Evolutionary conservation across 2,797 vertebrate species (phyloP).

Genomic region (Merluccius polli): DNA sequence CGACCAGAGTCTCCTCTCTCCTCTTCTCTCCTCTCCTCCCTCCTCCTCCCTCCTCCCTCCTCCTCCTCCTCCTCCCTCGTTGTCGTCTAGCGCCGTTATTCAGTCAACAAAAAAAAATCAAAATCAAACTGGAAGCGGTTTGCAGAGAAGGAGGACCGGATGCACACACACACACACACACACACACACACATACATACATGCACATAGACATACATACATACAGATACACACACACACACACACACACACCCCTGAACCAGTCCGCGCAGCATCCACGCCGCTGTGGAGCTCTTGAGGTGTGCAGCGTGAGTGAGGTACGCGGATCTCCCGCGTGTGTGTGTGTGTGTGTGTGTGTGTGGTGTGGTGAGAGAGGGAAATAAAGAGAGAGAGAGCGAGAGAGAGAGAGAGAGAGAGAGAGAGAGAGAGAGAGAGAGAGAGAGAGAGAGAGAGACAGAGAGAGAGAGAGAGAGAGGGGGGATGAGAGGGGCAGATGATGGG

Average conservation of each 20-base stretch:
- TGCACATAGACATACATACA: too few relatives aligned
- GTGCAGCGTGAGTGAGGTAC: neutral
- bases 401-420: too few relatives aligned
- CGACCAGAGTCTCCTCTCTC: slow-evolving; percentile 39
- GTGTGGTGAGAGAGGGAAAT: too few relatives aligned
- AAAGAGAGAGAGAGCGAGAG: too few relatives aligned
- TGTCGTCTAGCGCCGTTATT: slow-evolving; percentile 60
- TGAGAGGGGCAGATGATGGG: slow-evolving; percentile 18
- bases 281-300: neutral
- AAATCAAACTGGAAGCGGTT: slow-evolving; percentile 63
- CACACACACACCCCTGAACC: slow-evolving; percentile 47
- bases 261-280: slow-evolving; percentile 50
- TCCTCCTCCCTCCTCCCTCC: slow-evolving; percentile 57
- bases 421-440: slow-evolving; percentile 40
- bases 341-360: too few relatives aligned
- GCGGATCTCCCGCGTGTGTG: slow-evolving; percentile 29
- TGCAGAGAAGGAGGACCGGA: slow-evolving; percentile 56
- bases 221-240: too few relatives aligned
- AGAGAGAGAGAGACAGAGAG: slow-evolving; percentile 27
- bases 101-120: slow-evolving; percentile 54
- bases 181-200: too few relatives aligned
- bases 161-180: too few relatives aligned
- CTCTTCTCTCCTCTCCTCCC: too few relatives aligned
- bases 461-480: slow-evolving; percentile 28
- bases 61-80: slow-evolving; percentile 40